Base-by-base conservation (phyloP, 2,113 vertebrate genomes). In the Rhipidura dahli region DNA sequence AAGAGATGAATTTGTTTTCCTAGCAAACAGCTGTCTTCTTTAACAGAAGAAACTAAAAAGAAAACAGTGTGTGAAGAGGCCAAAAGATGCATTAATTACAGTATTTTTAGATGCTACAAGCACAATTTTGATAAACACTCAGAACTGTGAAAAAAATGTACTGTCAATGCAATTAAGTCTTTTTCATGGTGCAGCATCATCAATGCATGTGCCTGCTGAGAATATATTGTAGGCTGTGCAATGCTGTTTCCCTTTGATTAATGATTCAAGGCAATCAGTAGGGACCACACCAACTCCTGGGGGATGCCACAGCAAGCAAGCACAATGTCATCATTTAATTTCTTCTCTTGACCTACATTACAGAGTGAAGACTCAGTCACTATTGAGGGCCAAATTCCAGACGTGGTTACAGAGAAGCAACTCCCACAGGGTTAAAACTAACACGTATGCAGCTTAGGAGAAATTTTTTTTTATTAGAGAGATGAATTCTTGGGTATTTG, bases 101-200 rank as follows among this genome's bases (percentile, higher is more conserved):
- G 83, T 97, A 95, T 97, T 97, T 98, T 97, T 97, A 96, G 95
- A 96, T 87, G 84, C 57, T 93, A 92, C 73, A 95, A 97, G 93
- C 91, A 95, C 71, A 96, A 94, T 95, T 97, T 70, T 94, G 86
- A 95, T 97, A 95, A 97, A 93, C 65, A 72, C 47, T 96, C 79
- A 78, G 92, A 95, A 91, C 56, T 77, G 45, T 72, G 61, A 86
- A 97, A 94, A 87, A 96, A 96, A 16, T 51, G 35, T 66, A 39
- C 81, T 81, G 80, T 86, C 90, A 84, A 61, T 65, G 92, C 76
- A 94, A 95, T 92, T 88, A 95, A 96, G 87, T 81, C 78, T 89
- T 95, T 96, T 93, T 73, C 90, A 66, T 60, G 45, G 40, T 93
- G 91, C 93, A 93, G 94, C 83, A 86, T 73, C 90, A 94, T 94